These are phyloP conservation scores for Ceratotherium simum DNA, from an alignment of 2,113 vertebrate species.

Conservation along the genomic window DNA sequence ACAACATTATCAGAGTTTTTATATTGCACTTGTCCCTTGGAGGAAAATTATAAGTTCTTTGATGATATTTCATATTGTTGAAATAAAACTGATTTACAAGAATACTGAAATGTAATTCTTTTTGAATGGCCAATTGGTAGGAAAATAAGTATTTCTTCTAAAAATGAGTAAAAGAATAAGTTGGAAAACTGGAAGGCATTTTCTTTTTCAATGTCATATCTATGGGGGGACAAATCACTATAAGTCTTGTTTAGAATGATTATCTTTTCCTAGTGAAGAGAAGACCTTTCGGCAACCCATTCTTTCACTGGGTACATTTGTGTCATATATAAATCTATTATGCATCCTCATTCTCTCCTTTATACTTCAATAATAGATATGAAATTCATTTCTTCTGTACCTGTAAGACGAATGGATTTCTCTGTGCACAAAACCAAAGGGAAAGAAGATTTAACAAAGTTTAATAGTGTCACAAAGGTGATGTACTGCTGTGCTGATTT, in stretches of 20 bases:
- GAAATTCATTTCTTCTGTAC: constrained; percentile 74
- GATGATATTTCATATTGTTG: background rate
- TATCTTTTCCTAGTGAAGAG: constrained; percentile 22
- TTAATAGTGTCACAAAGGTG: constrained; percentile 69
- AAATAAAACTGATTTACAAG: constrained; percentile 13
- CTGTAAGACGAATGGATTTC: constrained; percentile 72
- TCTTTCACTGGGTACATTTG: constrained; percentile 52
- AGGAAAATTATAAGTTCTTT: background rate
- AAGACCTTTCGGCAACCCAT: constrained; percentile 32
- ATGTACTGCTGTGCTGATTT: constrained; percentile 71
- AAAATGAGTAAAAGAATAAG: constrained; percentile 12
- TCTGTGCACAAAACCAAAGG: constrained; percentile 58
- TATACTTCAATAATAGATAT: constrained; percentile 59
- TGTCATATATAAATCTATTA: constrained; percentile 55
- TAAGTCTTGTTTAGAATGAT: background rate
- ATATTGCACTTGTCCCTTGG: background rate
- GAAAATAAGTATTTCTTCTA: background rate
- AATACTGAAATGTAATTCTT: constrained; percentile 4
- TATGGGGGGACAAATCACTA: constrained; percentile 5
- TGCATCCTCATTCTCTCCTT: constrained; percentile 51
- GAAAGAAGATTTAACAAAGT: constrained; percentile 64
- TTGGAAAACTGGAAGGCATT: background rate
- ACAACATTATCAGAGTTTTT: background rate
- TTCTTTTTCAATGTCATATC: background rate
- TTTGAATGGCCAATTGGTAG: constrained; percentile 4